These are phyloP conservation scores for Spodoptera frugiperda DNA, from an alignment of 1,140 invertebrate species.

Conservation along the genomic window DNA sequence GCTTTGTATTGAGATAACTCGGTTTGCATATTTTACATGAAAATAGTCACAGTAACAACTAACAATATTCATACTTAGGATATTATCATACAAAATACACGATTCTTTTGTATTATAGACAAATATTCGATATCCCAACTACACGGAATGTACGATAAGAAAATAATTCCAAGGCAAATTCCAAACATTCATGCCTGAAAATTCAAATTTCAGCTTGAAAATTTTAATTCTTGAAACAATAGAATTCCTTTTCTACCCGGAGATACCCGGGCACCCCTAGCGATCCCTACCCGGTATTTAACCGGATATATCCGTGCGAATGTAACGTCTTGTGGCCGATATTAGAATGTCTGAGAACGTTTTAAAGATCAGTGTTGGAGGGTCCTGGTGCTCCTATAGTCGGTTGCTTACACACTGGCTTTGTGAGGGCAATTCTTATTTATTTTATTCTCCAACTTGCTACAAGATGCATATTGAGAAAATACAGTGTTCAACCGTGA, in stretches of 20 bases:
- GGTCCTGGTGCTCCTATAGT: conserved; percentile 2
- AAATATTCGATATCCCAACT: not conserved
- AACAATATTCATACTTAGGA: no score
- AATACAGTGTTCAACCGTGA: not conserved
- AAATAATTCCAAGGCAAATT: not conserved
- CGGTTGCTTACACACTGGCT: conserved; percentile 16
- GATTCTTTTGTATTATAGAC: no score
- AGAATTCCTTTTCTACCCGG: conserved; percentile 24
- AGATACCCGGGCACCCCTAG: conserved; percentile 34
- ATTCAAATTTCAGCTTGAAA: conserved; percentile 6
- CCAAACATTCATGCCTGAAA: no score
- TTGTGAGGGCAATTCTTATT: conserved; percentile 11
- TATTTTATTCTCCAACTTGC: not conserved
- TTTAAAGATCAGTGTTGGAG: conserved; percentile 35
- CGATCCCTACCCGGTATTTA: conserved; percentile 42
- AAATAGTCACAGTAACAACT: no score
- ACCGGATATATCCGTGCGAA: conserved; percentile 35
- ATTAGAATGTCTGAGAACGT: conserved; percentile 44
- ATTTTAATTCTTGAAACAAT: conserved; percentile 40
- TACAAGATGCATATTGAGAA: conserved; percentile 1
- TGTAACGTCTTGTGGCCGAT: conserved; percentile 38
- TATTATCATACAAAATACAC: no score
- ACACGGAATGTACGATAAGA: not conserved
- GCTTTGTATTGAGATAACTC: no score
- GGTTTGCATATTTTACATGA: no score